A percentile compares a stretch with the other conserved stretches of the same genome.
Evolutionary conservation across 2,797 vertebrate genomes (phyloP).

Genomic region (Nasua narica): DNA sequence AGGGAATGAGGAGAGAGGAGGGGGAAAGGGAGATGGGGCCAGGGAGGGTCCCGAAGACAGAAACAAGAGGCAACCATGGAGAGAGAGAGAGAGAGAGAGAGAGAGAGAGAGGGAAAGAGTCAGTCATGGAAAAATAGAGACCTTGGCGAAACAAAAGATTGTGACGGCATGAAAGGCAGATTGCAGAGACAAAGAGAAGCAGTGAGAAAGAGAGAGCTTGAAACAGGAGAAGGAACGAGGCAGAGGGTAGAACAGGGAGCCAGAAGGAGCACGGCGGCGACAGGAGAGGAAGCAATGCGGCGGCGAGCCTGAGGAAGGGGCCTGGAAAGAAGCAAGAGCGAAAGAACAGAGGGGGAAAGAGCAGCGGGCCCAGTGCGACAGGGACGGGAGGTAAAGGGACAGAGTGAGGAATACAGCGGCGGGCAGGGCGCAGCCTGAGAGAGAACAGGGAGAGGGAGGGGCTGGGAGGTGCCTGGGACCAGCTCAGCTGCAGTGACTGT

Average conservation of each 20-base stretch:
- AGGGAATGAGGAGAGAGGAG: background rate
- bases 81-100: background rate
- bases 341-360: background rate
- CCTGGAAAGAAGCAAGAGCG: too few relatives aligned
- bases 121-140: background rate
- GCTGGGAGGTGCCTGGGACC: background rate
- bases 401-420: background rate
- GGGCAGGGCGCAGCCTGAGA: background rate
- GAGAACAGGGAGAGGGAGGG: background rate
- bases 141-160: background rate
- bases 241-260: background rate
- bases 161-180: background rate
- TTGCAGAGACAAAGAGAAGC: background rate
- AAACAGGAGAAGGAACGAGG: too few relatives aligned
- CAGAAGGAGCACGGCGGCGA: accelerated
- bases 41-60: too few relatives aligned
- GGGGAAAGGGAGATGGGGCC: accelerated
- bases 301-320: background rate
- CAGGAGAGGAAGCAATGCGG: background rate
- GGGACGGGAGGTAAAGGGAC: too few relatives aligned
- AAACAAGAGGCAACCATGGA: accelerated
- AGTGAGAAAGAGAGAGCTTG: background rate
- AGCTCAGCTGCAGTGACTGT: background rate
- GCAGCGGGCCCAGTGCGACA: accelerated
- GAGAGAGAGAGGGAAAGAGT: background rate